These are phyloP conservation scores for Crocuta crocuta DNA, from an alignment of 2,113 vertebrate genomes.

Conservation along the genomic window DNA sequence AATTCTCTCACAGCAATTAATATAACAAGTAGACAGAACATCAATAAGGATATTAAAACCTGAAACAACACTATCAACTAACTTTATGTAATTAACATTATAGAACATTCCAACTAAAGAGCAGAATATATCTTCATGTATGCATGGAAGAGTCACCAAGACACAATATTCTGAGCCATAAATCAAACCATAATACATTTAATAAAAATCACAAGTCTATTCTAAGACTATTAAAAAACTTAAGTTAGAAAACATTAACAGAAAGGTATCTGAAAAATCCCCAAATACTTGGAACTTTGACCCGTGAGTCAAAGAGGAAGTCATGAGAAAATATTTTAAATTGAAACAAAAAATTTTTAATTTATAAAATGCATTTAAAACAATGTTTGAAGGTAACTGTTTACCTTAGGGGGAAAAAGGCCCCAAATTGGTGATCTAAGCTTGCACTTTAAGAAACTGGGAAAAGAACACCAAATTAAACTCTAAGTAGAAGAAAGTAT, in stretches of 20 bases:
- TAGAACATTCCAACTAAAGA: constrained; percentile 4
- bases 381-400: not conserved
- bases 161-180: not conserved
- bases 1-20: constrained; percentile 18
- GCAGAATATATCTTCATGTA: constrained; percentile 4
- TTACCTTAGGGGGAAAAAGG: not conserved
- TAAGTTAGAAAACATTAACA: not conserved
- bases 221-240: not conserved
- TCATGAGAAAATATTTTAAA: not conserved
- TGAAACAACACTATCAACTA: not conserved
- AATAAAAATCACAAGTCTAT: not conserved
- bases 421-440: not conserved
- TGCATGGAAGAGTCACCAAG: not conserved
- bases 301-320: not conserved
- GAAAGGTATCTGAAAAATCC: not conserved
- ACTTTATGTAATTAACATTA: constrained; percentile 48
- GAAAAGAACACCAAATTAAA: not conserved
- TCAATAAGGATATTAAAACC: not conserved
- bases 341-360: not conserved
- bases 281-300: not conserved
- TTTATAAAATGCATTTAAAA: not conserved
- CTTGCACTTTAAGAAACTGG: constrained; percentile 2
- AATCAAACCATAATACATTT: not conserved
- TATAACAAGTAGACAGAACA: constrained; percentile 39
- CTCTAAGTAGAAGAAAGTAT: not conserved